Percentiles rank a stretch among this genome's conserved stretches.
These are phyloP conservation scores for Oryzias melastigma DNA, from an alignment of 2,113 vertebrate species.

Conservation along the genomic window DNA sequence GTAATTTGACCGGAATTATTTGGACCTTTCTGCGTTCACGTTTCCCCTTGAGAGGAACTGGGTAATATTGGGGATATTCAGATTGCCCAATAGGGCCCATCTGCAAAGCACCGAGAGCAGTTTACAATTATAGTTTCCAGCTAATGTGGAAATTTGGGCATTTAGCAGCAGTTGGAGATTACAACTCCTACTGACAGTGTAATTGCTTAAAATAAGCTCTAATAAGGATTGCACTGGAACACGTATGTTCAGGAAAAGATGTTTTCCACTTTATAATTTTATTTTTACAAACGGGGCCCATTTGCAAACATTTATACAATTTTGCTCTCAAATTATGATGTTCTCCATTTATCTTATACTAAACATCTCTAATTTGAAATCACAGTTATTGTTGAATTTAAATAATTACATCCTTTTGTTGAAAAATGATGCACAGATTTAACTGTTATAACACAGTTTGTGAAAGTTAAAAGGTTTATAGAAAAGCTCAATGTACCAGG, in stretches of 20 bases:
- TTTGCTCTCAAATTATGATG: constrained; percentile 10
- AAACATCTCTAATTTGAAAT: not conserved
- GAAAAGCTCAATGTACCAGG: too few species aligned
- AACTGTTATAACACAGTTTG: too few species aligned
- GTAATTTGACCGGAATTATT: constrained; percentile 70
- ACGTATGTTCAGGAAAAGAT: constrained; percentile 45
- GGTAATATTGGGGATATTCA: constrained; percentile 68
- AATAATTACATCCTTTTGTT: too few species aligned
- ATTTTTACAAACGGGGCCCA: constrained; percentile 35
- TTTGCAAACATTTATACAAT: constrained; percentile 22
- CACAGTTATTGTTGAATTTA: too few species aligned
- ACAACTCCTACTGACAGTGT: constrained; percentile 70
- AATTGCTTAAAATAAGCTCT: constrained; percentile 67
- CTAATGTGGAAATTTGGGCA: constrained; percentile 64
- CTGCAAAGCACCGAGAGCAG: constrained; percentile 58
- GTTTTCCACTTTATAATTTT: constrained; percentile 50
- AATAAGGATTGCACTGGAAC: constrained; percentile 59
- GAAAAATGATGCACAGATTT: too few species aligned
- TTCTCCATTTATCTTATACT: not conserved
- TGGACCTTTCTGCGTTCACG: constrained; percentile 52
- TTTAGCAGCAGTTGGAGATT: constrained; percentile 66
- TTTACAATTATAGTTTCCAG: constrained; percentile 67
- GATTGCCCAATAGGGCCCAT: constrained; percentile 60
- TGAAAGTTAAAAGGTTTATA: too few species aligned
- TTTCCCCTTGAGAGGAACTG: constrained; percentile 62